Conservation (phyloP, 2,888 invertebrate species). For the Pardosa pseudoannulata region DNA sequence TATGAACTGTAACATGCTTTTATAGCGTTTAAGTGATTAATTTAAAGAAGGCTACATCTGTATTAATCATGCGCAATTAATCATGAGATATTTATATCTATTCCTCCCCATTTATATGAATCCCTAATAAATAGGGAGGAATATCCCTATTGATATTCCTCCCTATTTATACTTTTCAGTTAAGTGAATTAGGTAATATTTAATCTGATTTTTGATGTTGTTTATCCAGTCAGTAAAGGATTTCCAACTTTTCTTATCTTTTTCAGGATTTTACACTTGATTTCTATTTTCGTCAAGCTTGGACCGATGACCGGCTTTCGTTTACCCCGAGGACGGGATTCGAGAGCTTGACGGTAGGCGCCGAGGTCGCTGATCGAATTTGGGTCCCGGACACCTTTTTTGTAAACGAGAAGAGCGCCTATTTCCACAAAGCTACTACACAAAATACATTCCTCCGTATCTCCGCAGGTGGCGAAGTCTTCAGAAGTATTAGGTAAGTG, state of each 20-base stretch:
- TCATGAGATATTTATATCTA: too few species aligned
- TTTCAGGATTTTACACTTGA: conserved; percentile 95
- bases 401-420: conserved; percentile 99
- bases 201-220: too few species aligned
- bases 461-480: conserved; percentile 95
- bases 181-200: too few species aligned
- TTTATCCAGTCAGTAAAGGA: too few species aligned
- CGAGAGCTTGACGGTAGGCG: conserved; percentile 93
- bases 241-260: background rate
- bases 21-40: too few species aligned
- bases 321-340: conserved; percentile 93
- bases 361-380: conserved; percentile 97
- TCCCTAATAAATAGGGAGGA: too few species aligned
- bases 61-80: too few species aligned
- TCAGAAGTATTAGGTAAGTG: conserved; percentile 94
- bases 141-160: too few species aligned
- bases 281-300: conserved; percentile 99
- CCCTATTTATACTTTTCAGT: too few species aligned
- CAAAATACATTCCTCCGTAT: conserved; percentile 99
- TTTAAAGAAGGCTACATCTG: too few species aligned
- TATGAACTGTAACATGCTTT: too few species aligned
- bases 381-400: conserved; percentile 99
- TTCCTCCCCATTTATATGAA: too few species aligned
- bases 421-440: conserved; percentile 99
- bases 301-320: conserved; percentile 96